phyloP scores from a whole-genome alignment of 2,113 vertebrate species.

The Micronycteris hirsuta region DNA sequence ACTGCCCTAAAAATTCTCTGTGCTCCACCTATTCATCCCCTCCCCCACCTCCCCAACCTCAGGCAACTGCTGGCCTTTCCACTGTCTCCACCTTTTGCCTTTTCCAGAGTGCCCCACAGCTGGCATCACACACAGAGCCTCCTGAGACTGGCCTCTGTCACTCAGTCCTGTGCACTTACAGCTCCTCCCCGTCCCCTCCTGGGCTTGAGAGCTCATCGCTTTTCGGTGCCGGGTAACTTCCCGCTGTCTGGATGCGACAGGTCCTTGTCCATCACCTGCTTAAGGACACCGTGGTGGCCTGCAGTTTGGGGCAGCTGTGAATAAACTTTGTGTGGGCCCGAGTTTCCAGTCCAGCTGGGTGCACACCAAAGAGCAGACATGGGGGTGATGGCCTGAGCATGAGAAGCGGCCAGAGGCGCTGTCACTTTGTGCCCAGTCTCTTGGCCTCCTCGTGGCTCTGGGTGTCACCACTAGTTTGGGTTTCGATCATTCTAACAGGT shows the following conservation, averaged over 20 bases:
- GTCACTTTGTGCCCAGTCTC: fast-evolving
- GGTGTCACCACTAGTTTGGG: neutral
- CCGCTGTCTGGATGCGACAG: neutral
- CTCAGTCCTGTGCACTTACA: neutral
- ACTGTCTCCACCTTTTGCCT: no score
- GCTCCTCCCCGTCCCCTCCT: neutral
- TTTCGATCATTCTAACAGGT: neutral
- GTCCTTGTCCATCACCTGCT: no score
- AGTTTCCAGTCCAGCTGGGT: neutral
- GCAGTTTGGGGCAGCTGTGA: neutral
- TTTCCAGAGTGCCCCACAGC: no score
- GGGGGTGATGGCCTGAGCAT: neutral
- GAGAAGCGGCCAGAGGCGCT: neutral
- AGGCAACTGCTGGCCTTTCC: no score
- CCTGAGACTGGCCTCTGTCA: neutral
- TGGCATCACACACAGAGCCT: fast-evolving
- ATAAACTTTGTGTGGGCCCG: neutral
- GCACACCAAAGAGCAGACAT: neutral
- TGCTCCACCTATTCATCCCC: no score
- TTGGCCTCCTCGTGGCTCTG: fast-evolving
- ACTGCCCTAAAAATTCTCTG: no score
- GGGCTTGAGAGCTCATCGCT: neutral
- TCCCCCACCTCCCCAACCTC: no score
- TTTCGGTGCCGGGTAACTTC: neutral
- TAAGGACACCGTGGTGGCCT: neutral